phyloP scores from a whole-genome alignment of 2,888 invertebrate genomes.

The Trichopoda pennipes region DNA sequence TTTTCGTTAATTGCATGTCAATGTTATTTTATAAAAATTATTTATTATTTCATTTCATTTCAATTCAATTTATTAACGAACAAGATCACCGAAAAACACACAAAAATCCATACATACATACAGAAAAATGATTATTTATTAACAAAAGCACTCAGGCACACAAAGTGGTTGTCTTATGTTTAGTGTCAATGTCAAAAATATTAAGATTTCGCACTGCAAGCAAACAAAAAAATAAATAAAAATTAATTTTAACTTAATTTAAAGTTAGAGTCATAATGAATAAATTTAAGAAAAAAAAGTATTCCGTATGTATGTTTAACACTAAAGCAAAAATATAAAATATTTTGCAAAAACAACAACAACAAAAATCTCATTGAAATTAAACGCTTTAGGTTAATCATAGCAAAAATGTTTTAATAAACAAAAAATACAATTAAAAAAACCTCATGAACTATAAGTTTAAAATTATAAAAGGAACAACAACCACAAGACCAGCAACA shows the following conservation, averaged over 20 bases:
- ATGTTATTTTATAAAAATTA: conserved; percentile 47
- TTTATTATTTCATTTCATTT: conserved; percentile 39
- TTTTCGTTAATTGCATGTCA: conserved; percentile 64
- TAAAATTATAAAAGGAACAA: conserved; percentile 30
- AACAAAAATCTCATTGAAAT: conserved; percentile 17
- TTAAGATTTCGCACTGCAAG: conserved; percentile 37
- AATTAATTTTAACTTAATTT: conserved; percentile 33
- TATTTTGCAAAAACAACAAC: neutral
- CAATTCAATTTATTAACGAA: neutral
- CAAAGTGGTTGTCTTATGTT: conserved; percentile 38
- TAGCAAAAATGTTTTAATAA: conserved; percentile 7
- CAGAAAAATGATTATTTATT: conserved; percentile 18
- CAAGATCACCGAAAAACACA: neutral
- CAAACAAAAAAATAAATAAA: neutral
- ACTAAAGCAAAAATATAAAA: neutral
- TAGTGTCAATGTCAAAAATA: conserved; percentile 65
- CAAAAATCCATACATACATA: too few species aligned
- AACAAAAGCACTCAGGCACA: neutral
- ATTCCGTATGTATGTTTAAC: neutral
- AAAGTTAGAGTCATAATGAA: conserved; percentile 43
- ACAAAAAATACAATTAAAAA: conserved; percentile 17
- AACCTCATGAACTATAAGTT: conserved; percentile 38
- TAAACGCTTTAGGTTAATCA: conserved; percentile 37
- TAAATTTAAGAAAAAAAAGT: conserved; percentile 3
- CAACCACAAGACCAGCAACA: conserved; percentile 43